phyloP scores from a whole-genome alignment of 2,888 invertebrate species.

The Athalia circularis region DNA sequence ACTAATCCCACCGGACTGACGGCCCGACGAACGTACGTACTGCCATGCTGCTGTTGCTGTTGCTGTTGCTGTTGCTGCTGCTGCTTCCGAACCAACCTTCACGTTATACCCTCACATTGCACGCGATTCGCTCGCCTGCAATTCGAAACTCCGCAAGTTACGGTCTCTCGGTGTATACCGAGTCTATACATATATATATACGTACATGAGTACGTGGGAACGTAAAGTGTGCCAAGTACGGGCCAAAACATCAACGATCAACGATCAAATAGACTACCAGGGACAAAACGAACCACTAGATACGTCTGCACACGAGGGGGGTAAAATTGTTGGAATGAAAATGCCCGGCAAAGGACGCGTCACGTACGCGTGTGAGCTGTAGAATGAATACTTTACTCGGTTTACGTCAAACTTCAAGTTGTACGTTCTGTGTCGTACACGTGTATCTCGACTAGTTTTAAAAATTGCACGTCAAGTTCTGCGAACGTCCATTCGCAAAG shows the following conservation, averaged over 20 bases:
- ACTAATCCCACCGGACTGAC: slow-evolving; percentile 69
- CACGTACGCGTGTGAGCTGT: slow-evolving; percentile 24
- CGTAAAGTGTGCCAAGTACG: slow-evolving; percentile 65
- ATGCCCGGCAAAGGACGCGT: too few relatives aligned
- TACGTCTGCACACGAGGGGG: slow-evolving; percentile 18
- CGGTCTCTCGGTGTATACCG: too few relatives aligned
- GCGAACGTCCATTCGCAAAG: slow-evolving; percentile 26
- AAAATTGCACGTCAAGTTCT: background rate
- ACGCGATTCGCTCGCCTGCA: slow-evolving; percentile 37
- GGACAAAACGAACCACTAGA: slow-evolving; percentile 44
- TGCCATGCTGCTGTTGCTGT: background rate
- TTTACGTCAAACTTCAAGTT: background rate
- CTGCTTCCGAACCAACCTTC: too few relatives aligned
- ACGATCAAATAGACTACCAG: slow-evolving; percentile 35
- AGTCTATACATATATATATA: too few relatives aligned
- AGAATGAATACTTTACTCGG: slow-evolving; percentile 19
- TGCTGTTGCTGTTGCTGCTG: background rate
- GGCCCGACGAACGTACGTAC: slow-evolving; percentile 47
- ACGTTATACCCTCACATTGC: background rate
- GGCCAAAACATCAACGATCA: slow-evolving; percentile 66
- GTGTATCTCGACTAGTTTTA: background rate
- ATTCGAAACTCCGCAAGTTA: background rate
- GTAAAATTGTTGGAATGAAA: background rate
- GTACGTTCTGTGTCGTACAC: background rate
- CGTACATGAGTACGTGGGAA: slow-evolving; percentile 65